Percentiles rank a stretch among this genome's conserved stretches.
Evolutionary conservation across 2,113 vertebrate species (phyloP).

Genomic region (Nesospiza acunhae): DNA sequence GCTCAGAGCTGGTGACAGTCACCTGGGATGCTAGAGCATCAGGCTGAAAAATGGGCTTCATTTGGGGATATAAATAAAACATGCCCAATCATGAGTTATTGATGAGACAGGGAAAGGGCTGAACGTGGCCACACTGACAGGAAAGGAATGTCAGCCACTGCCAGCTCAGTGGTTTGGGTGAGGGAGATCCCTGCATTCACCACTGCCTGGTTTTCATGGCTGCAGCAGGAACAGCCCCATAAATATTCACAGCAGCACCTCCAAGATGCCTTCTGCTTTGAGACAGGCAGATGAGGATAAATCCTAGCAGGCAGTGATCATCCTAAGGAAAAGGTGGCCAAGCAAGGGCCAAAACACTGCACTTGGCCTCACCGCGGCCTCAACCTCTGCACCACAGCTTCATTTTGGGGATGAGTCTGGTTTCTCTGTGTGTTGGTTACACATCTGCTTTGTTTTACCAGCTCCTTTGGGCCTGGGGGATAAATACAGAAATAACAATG

Average conservation of each 20-base stretch:
- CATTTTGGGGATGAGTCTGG: not conserved
- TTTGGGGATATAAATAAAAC: constrained; percentile 50
- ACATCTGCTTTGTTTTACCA: not conserved
- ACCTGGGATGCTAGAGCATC: not conserved
- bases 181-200: not conserved
- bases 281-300: not conserved
- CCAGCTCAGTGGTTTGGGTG: not conserved
- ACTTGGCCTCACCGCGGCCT: not conserved
- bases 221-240: not conserved
- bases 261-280: not conserved
- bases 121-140: accelerated
- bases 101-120: not conserved
- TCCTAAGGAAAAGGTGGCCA: not conserved
- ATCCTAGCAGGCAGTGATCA: not conserved
- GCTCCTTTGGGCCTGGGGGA: not conserved
- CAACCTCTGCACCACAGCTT: not conserved
- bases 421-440: not conserved
- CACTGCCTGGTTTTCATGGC: not conserved
- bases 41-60: constrained; percentile 24
- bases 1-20: not conserved
- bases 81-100: not conserved
- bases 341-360: accelerated
- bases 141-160: not conserved
- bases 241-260: not conserved
- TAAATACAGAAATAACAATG: not conserved